phyloP scores from a whole-genome alignment of 2,113 vertebrate genomes.

The Xyliphius kryptos region DNA sequence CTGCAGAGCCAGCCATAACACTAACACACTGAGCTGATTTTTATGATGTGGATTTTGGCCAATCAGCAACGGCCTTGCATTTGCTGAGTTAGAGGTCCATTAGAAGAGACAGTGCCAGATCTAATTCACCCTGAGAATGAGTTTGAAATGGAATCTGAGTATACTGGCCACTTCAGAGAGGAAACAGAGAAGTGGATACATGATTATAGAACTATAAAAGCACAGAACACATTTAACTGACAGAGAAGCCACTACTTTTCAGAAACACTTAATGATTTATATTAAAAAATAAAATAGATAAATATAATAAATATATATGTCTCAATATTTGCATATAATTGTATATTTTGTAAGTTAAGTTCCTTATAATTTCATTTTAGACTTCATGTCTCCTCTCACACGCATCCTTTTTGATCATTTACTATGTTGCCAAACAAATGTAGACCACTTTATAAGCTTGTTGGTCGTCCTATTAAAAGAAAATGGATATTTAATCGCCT shows the following conservation, averaged over 20 bases:
- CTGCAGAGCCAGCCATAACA: slow-evolving; percentile 24
- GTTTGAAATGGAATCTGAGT: slow-evolving; percentile 5
- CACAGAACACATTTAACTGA: not conserved
- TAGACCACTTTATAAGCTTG: no score
- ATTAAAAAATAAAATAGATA: no score
- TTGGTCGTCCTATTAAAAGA: no score
- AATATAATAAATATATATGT: no score
- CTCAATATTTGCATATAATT: no score
- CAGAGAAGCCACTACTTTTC: not conserved
- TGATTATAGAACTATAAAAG: slow-evolving; percentile 25
- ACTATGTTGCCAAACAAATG: no score
- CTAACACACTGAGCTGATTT: slow-evolving; percentile 17
- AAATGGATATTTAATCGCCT: no score
- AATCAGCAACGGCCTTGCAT: slow-evolving; percentile 19
- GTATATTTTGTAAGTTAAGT: no score
- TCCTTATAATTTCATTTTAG: no score
- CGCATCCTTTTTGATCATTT: no score
- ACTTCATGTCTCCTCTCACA: no score
- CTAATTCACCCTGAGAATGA: slow-evolving; percentile 14
- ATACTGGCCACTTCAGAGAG: slow-evolving; percentile 21
- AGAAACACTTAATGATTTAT: no score
- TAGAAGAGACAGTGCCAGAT: slow-evolving; percentile 23
- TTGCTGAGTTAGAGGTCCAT: slow-evolving; percentile 40
- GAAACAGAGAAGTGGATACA: slow-evolving; percentile 1
- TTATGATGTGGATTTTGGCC: slow-evolving; percentile 26